phyloP scores from a whole-genome alignment of 2,113 vertebrate genomes.

The Hydrochoerus hydrochaeris region DNA sequence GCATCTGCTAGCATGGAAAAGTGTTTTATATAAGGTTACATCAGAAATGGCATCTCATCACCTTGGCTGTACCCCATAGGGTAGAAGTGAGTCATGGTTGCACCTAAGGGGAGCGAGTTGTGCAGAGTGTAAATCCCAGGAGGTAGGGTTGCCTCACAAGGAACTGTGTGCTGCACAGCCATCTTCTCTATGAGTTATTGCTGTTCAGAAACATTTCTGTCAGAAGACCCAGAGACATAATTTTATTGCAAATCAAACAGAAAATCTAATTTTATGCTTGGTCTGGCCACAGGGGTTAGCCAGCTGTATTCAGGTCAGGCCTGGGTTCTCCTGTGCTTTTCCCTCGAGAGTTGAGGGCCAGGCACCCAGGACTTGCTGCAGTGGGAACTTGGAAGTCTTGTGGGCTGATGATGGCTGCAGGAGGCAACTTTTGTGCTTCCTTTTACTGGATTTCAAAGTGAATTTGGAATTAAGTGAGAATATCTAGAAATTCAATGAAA shows the following conservation, averaged over 20 bases:
- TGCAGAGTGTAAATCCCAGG: neutral
- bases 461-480: constrained; percentile 31
- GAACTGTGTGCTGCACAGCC: neutral
- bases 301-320: neutral
- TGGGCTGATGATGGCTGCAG: neutral
- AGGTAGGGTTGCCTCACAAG: neutral
- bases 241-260: constrained; percentile 24
- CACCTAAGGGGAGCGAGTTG: neutral
- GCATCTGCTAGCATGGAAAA: neutral
- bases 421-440: neutral
- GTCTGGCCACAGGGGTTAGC: neutral
- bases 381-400: neutral
- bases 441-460: constrained; percentile 26
- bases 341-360: neutral
- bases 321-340: neutral
- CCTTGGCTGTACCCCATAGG: neutral
- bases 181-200: neutral
- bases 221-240: constrained; percentile 3
- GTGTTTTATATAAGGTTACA: neutral
- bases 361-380: neutral
- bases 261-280: constrained; percentile 47
- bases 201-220: constrained; percentile 28
- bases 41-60: neutral
- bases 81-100: neutral
- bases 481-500: neutral